Conservation (phyloP, 2,797 vertebrate genomes). For the Huso huso region DNA sequence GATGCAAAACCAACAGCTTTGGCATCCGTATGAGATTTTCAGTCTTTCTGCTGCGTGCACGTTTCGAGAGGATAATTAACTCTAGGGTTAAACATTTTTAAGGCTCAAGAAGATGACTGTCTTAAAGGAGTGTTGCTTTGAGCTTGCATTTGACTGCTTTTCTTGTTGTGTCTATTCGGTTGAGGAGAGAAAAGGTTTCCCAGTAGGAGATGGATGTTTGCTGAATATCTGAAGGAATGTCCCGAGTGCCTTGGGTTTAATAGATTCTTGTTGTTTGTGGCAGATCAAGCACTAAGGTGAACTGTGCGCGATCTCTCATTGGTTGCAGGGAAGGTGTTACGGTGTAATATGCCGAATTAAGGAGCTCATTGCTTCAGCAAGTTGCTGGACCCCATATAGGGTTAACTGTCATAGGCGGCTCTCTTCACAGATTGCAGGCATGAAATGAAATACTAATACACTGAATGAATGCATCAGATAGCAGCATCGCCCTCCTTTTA, state of each 20-base stretch:
- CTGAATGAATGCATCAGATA: constrained; percentile 6
- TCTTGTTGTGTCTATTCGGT: too few species aligned
- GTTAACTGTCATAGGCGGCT: constrained; percentile 3
- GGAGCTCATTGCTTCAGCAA: not conserved
- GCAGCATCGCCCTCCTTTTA: not conserved
- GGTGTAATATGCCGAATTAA: not conserved
- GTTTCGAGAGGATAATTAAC: not conserved
- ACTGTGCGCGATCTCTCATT: not conserved
- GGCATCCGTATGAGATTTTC: not conserved
- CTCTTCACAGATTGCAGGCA: constrained; percentile 3
- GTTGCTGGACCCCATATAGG: not conserved
- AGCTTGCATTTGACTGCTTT: not conserved
- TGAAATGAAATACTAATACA: constrained; percentile 10
- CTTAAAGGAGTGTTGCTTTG: not conserved
- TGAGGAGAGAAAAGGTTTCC: not conserved
- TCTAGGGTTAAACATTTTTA: not conserved
- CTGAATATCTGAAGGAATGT: not conserved
- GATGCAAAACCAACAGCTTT: not conserved
- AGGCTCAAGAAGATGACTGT: not conserved
- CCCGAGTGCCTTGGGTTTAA: not conserved
- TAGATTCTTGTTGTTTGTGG: not conserved
- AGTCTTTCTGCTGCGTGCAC: not conserved
- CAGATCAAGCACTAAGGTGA: not conserved
- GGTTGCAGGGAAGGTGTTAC: not conserved
- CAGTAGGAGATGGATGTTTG: too few species aligned